Evolutionary conservation across 2,888 invertebrate genomes (phyloP).

Genomic region (Patella depressa): DNA sequence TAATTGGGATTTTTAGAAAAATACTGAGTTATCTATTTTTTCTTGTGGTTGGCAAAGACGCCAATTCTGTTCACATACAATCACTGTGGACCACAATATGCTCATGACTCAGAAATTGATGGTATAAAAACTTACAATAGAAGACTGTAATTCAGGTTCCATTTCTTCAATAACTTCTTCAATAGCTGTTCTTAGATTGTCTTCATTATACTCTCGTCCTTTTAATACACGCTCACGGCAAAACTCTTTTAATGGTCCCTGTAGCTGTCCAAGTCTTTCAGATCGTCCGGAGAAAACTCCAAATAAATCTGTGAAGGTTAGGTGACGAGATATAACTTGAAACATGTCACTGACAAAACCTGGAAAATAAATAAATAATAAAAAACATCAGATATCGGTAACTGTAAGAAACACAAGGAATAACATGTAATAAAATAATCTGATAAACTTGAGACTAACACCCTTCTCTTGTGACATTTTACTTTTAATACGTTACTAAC

Average conservation of each 20-base stretch:
- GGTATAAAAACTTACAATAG: slow-evolving; percentile 69
- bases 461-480: too few species aligned
- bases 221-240: slow-evolving; percentile 72
- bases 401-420: too few species aligned
- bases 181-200: slow-evolving; percentile 72
- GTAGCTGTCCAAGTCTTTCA: slow-evolving; percentile 72
- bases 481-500: too few species aligned
- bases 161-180: slow-evolving; percentile 72
- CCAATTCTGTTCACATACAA: too few species aligned
- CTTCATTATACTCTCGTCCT: slow-evolving; percentile 69
- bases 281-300: slow-evolving; percentile 70
- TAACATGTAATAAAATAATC: too few species aligned
- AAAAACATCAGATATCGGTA: background rate
- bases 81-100: too few species aligned
- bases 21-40: too few species aligned
- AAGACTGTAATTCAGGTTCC: slow-evolving; percentile 70
- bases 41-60: too few species aligned
- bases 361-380: slow-evolving; percentile 38
- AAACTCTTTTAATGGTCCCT: slow-evolving; percentile 73
- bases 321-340: slow-evolving; percentile 62
- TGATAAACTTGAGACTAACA: too few species aligned
- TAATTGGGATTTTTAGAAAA: too few species aligned
- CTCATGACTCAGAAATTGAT: too few species aligned
- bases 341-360: slow-evolving; percentile 65
- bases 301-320: slow-evolving; percentile 71